Evolutionary conservation across 2,888 invertebrate genomes (phyloP), one percentile per base, ranked within the genome.

Genomic region (Geotrupes spiniger): DNA sequence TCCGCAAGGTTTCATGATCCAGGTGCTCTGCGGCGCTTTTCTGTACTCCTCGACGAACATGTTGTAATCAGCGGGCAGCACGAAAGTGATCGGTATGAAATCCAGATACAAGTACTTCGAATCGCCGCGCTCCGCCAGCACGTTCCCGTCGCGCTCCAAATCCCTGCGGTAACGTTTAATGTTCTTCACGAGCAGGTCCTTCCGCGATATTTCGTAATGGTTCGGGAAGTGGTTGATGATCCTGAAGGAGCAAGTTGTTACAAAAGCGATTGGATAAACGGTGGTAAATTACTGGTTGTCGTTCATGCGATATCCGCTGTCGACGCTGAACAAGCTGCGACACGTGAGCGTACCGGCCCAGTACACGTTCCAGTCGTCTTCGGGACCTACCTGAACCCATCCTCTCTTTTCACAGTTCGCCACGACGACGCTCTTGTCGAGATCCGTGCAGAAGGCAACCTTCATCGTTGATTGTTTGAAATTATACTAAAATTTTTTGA

Each of bases 1-100:
- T 17, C 94, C 94, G 69, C 94, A 93, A 0, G 96, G 96, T 70
- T 97, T 96, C 87, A 96, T 92, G 56, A 97, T 97, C 96, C 96
- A 97, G 1, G 95, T 96, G 61, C 91, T 91, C 67, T 90, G 89
- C 0, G 95, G 94, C 56, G 88, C 89, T 74, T 93, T 94, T 43
- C 94, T 80, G 70, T 95, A 97, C 68, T 96, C 95, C 68, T 96
- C 94, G 1, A 95, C 95, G 72, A 97, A 96, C 83, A 95, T 87
- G 70, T 95, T 96, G 71, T 97, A 97, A 74, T 97, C 96, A 65
- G 92, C 90, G 1, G 96, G 96, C 41, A 97, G 76, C 27, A 96
- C 90, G 70, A 92, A 97, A 0, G 96, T 96, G 12, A 91, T 83
- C 0, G 96, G 96, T 55, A 97, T 89, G 62, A 96, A 93, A 74